Conservation (phyloP, 53 echinoderm and acorn worm genomes). For the Pentamera pediparva region DNA sequence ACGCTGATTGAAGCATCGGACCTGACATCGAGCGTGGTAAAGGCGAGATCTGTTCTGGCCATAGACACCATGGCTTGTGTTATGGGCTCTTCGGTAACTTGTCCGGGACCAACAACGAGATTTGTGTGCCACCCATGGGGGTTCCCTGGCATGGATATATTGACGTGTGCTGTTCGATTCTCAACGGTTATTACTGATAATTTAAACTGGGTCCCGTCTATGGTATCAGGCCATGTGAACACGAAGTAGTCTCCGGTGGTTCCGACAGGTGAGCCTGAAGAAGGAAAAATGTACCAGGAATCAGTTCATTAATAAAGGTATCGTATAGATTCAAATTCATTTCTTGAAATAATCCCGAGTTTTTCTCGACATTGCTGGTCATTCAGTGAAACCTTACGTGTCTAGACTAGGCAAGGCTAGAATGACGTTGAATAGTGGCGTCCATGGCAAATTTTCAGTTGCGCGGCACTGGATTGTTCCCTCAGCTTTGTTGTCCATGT, state of each 20-base stretch:
- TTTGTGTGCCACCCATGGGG: background rate
- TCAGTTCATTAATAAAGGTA: too few species aligned
- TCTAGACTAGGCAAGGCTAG: too few species aligned
- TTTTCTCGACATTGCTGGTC: too few species aligned
- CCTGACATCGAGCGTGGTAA: background rate
- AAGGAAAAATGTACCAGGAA: too few species aligned
- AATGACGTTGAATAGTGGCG: too few species aligned
- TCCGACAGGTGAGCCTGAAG: too few species aligned
- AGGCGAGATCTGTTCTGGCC: background rate
- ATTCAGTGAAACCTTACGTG: too few species aligned
- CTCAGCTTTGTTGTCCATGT: too few species aligned
- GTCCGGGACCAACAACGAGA: background rate
- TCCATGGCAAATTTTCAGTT: too few species aligned
- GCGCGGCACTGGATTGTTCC: too few species aligned
- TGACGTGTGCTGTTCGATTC: background rate
- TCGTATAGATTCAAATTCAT: too few species aligned
- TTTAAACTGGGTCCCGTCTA: background rate
- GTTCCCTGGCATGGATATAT: background rate
- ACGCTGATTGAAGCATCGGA: background rate
- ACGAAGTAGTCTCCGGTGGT: constrained; percentile 1
- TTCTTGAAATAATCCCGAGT: too few species aligned
- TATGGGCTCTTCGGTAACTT: background rate
- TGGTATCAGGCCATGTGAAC: background rate
- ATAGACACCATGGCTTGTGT: background rate
- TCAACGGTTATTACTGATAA: constrained; percentile 1